Evolutionary conservation across 1,140 invertebrate genomes (phyloP), one percentile per base, ranked within the genome.

Genomic region (Ceratoteleas bidentatus): DNA sequence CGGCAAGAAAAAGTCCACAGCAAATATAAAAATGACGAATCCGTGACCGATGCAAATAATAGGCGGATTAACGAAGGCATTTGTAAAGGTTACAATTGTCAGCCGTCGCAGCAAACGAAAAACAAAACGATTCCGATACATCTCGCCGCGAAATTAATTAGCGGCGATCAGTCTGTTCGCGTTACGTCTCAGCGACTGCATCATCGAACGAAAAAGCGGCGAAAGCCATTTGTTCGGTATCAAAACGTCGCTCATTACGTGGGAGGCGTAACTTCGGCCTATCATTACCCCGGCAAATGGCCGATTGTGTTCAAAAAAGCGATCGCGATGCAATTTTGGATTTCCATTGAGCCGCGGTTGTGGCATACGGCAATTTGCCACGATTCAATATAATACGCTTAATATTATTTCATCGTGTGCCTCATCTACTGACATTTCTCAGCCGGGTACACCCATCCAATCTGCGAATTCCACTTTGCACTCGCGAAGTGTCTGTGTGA

Each of bases 391-490:
- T 72, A 72, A 70, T 72, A 49, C 60, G 32, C 54, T 65, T 16
- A 73, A 82, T 82, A 82, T 69, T 76, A 64, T 82, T 82, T 69
- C 73, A 77, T 65, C 80, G 60, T 43, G 34, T 10, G 65, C 49
- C 49, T 73, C 76, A 74, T 81, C 78, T 53, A 78, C 80, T 82
- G 80, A 77, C 80, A 82, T 82, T 82, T 82, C 80, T 82, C 58
- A 62, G 56, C 57, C 47, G 74, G 80, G 66, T 77, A 82, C 81
- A 83, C 80, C 80, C 74, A 82, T 68, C 57, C 24, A 73, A 82
- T 82, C 74, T 82, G 68, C 56, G 10, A 82, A 77, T 77, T 82
- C 80, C 61, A 82, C 49, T 75, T 74, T 11, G 54, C 52, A 68
- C 77, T 82, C 69, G 58, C 69, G 50, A 81, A 40, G 2, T 53